Base-by-base conservation (phyloP, 2,888 invertebrate species). In the Teleogryllus oceanicus region DNA sequence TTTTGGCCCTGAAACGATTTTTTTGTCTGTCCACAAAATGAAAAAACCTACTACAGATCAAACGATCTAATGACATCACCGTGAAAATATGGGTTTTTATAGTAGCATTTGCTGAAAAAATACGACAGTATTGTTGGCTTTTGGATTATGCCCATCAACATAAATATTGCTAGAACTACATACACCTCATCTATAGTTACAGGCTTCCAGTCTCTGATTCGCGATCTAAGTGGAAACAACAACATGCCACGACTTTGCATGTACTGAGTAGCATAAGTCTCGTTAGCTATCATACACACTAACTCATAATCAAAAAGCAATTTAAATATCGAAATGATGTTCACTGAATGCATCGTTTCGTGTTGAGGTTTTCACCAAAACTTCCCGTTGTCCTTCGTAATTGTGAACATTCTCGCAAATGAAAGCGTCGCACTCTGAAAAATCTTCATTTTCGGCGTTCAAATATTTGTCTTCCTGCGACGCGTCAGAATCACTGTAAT, bases 91-190 rank as follows among this genome's bases (percentile, higher is more conserved):
- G 78, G 78, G 76, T 21, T n/a, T 18, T 20, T 62, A 80, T 49
- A 51, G 78, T 10, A 74, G 37, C 24, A 74, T 78, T 78, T 18
- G 18, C 74, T 37, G 78, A 78, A 74, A n/a, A 78, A 80, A 76
- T 80, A 80, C 2, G 78, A 75, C 18, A 37, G 2, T 49, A 76
- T 11, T 76, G 74, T 78, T 18, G 78, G 80, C 20, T 79, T 79
- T 18, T 77, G n/a, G 74, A 80, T 74, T 50, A 80, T 80, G 18
- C 49, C 76, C 78, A 79, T 80, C 13, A 80, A n/a, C 80, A 80
- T 80, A n/a, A 80, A 74, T 18, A 77, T 37, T 11, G 62, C 74
- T 20, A 80, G 11, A 77, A 74, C n/a, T 16, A 76, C 51, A n/a
- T 80, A 74, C 13, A 80, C 77, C 49, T 80, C 77, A 50, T 74